Conservation (phyloP, 2,797 vertebrate species). For the Paedocypris micromegethes region DNA sequence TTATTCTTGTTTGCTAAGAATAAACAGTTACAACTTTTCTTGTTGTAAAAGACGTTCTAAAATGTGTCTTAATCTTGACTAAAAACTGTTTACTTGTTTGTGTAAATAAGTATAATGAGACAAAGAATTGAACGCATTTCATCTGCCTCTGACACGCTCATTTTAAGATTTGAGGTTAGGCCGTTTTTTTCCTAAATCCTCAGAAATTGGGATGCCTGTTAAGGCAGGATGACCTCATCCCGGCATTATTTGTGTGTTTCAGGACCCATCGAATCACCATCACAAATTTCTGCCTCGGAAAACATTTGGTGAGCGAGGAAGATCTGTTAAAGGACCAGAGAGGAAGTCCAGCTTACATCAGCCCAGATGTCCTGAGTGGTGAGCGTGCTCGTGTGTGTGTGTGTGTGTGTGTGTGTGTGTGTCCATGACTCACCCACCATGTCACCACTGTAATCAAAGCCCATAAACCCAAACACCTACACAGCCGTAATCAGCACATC, state of each 20-base stretch:
- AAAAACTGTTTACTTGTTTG: too few relatives aligned
- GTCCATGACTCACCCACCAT: conserved; percentile 32
- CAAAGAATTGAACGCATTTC: too few relatives aligned
- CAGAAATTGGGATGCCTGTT: too few relatives aligned
- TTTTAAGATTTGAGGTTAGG: too few relatives aligned
- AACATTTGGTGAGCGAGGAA: conserved; percentile 96
- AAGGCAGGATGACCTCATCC: too few relatives aligned
- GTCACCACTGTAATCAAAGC: conserved; percentile 44
- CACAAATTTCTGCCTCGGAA: conserved; percentile 98
- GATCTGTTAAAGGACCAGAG: conserved; percentile 98
- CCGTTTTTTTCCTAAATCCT: too few relatives aligned
- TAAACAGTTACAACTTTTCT: too few relatives aligned
- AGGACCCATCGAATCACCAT: conserved; percentile 98
- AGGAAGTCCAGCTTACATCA: conserved; percentile 97
- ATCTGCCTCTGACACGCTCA: too few relatives aligned
- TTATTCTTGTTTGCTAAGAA: too few relatives aligned
- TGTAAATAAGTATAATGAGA: too few relatives aligned
- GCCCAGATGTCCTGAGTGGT: conserved; percentile 96
- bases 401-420: conserved; percentile 4
- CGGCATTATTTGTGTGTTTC: conserved; percentile 30
- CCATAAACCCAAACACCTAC: conserved; percentile 28
- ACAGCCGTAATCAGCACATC: conserved; percentile 37
- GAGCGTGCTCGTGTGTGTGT: conserved; percentile 47
- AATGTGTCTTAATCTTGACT: too few relatives aligned
- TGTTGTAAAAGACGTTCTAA: too few relatives aligned